Conservation (phyloP, 2,888 invertebrate species). For the Dorcus parallelipipedus region DNA sequence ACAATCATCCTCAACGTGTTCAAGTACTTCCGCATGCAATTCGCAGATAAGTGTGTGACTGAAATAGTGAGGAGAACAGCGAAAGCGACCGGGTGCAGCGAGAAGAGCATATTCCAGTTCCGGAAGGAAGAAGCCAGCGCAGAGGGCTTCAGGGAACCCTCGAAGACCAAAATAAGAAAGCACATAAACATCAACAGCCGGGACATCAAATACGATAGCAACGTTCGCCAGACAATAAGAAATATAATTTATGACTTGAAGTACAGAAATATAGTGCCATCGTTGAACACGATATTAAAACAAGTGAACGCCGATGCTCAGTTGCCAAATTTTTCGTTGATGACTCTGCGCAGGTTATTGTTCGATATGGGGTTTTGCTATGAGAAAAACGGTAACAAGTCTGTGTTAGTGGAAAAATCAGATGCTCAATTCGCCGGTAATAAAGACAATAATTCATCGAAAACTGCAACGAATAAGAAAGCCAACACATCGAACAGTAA, state of each 20-base stretch:
- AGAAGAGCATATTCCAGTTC: slow-evolving; percentile 47
- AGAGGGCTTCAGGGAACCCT: slow-evolving; percentile 45
- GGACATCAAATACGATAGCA: slow-evolving; percentile 44
- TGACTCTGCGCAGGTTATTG: slow-evolving; percentile 43
- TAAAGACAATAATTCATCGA: slow-evolving; percentile 14
- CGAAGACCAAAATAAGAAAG: slow-evolving; percentile 44
- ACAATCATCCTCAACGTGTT: slow-evolving; percentile 48
- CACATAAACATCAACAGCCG: slow-evolving; percentile 46
- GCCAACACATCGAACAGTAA: slow-evolving; percentile 7
- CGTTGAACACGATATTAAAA: slow-evolving; percentile 43
- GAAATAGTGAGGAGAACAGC: slow-evolving; percentile 44
- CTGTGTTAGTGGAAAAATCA: slow-evolving; percentile 40
- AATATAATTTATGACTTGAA: slow-evolving; percentile 44
- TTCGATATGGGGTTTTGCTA: slow-evolving; percentile 48
- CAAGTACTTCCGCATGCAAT: slow-evolving; percentile 42
- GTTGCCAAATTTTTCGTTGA: slow-evolving; percentile 45
- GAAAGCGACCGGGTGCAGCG: slow-evolving; percentile 47
- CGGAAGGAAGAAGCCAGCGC: slow-evolving; percentile 46
- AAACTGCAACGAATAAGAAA: background rate
- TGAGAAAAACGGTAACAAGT: slow-evolving; percentile 43
- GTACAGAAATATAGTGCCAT: slow-evolving; percentile 41
- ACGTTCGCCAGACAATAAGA: slow-evolving; percentile 41
- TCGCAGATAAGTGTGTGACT: slow-evolving; percentile 43
- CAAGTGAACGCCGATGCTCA: slow-evolving; percentile 37
- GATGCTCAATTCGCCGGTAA: slow-evolving; percentile 3